Evolutionary conservation across 30 jellyfish, hydroid and myxozoan species (phyloP), one percentile per base, ranked within the genome.

Genomic region (Clytia hemisphaerica): DNA sequence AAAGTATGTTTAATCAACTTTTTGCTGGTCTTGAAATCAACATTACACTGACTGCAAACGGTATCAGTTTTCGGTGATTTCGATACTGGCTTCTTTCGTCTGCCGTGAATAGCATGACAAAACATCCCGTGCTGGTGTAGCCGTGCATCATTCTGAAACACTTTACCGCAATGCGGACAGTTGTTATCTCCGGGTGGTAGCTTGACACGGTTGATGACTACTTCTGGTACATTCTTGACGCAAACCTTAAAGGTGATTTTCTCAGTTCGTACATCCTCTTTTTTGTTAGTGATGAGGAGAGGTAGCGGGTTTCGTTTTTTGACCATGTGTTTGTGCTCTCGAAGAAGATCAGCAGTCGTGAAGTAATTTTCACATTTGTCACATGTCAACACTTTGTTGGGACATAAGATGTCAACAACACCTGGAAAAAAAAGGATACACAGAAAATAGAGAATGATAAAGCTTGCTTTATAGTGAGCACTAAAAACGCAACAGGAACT

Each of bases 311-410:
- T 36, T n/a, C 64, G 2, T 16, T 65, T 65, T 19, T 48, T 45
- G 5, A 65, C 18, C 64, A 65, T 27, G 34, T 35, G 2, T 65
- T 65, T 45, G 64, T 65, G 78, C 25, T 65, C 70, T 42, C 67
- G 32, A 14, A 65, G 38, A 30, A 16, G 49, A 36, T 32, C 71
- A 35, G 30, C 32, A 2, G 78, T 35, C 25, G 78, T 29, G 15
- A 65, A 65, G 15, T 68, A 68, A 65, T 65, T 65, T 16, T 65
- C 78, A 65, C 78, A 65, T 37, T 65, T 65, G 37, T 25, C 24
- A 37, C 78, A 65, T 12, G 44, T 65, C 26, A 19, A 45, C 35
- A 65, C 29, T 22, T 65, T 63, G 21, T 45, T 37, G 37, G 78
- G 37, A 6, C 49, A 35, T 34, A 21, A 35, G 40, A 65, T 37